phyloP scores from a whole-genome alignment of 2,888 invertebrate species.

The Zeuzera pyrina region DNA sequence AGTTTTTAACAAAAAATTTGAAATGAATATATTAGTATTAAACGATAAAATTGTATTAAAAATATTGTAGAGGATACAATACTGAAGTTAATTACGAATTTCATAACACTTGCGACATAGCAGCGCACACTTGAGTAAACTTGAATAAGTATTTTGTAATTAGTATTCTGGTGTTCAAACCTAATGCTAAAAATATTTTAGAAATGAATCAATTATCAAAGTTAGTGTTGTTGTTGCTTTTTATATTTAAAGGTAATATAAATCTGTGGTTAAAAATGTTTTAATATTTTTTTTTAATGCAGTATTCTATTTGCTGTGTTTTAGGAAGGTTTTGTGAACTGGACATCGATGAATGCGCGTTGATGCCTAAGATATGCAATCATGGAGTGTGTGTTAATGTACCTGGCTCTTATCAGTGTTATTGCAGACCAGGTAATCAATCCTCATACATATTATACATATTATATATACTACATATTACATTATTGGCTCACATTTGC shows the following conservation, averaged over 20 bases:
- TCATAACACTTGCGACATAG: no score
- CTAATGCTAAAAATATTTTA: background rate
- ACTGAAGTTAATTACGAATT: no score
- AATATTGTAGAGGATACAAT: no score
- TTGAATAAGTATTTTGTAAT: conserved; percentile 7
- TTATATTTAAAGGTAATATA: conserved; percentile 12
- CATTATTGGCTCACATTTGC: no score
- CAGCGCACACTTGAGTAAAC: conserved; percentile 46
- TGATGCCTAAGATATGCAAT: conserved; percentile 78
- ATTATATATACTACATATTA: no score
- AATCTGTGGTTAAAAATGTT: background rate
- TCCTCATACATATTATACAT: background rate
- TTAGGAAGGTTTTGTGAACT: conserved; percentile 70
- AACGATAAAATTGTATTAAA: no score
- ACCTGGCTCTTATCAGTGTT: conserved; percentile 85
- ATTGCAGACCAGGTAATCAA: conserved; percentile 82
- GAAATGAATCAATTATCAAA: conserved; percentile 12
- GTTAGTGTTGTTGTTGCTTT: conserved; percentile 9
- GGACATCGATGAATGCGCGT: conserved; percentile 84
- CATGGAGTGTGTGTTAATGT: conserved; percentile 87
- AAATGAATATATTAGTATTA: no score
- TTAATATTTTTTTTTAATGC: background rate
- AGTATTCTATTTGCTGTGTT: conserved; percentile 17
- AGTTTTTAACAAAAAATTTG: no score
- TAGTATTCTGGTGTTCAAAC: background rate